Base-by-base conservation (phyloP, 2,797 vertebrate genomes). In the Gallinago stenura region DNA sequence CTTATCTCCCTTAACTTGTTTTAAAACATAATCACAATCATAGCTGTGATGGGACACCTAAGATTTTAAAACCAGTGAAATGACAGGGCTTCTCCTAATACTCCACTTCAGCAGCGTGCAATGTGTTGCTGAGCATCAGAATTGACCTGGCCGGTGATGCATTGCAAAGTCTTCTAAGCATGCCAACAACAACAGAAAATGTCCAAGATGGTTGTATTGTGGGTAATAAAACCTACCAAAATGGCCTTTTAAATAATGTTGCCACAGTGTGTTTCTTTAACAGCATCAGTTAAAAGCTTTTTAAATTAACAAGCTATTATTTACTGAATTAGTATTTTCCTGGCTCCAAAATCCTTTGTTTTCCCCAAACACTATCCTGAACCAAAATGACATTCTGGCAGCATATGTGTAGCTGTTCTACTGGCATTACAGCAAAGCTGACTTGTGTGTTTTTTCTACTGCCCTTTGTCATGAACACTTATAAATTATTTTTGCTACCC, bases 181-280 rank as follows among this genome's bases (percentile, higher is more conserved):
- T 95, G 97, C 96, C 96, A 97, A 95, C 79, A 97, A 89, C 90
- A 97, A 96, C 94, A 92, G 71, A 95, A 96, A 93, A 90, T 37
- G 66, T 95, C 91, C 93, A 94, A 83, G 96, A 97, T 94, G 94
- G 84, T 93, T 97, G 93, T 90, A 89, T 53, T 97, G 95, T 96
- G 92, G 78, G 83, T 72, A 97, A 95, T 96, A 96, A 97, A 97
- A 95, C 71, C 89, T 78, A 93, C 78, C 90, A 92, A 95, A 97
- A 96, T 56, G 75, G 85, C 78, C 87, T 96, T 97, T 96, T 95
- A 96, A 96, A 95, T 96, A 97, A 94, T 93, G 66, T 89, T 96
- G 60, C 90, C 84, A 91, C 61, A 84, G 68, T 68, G 62, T 87
- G 79, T 89, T 94, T 96, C 89, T 91, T 96, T 87, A 95, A 83